phyloP scores from a whole-genome alignment of 1,140 invertebrate genomes.

The Rhyacophila brunnea region DNA sequence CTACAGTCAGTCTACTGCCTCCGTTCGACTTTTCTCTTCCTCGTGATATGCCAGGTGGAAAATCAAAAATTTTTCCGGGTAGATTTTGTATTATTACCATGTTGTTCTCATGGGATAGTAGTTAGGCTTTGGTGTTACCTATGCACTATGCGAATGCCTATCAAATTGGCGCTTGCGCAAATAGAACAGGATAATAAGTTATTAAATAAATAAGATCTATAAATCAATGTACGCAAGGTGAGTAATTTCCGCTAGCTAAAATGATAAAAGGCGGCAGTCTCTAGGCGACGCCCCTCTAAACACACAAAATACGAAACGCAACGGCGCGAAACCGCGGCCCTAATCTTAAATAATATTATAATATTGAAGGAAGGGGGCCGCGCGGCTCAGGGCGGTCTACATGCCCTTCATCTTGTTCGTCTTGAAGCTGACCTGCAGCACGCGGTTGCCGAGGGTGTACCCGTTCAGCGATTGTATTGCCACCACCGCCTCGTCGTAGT shows the following conservation, averaged over 20 bases:
- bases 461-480: constrained; percentile 98
- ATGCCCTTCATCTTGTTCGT: constrained; percentile 90
- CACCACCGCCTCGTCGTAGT: constrained; percentile 96
- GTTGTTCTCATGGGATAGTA: too few species aligned
- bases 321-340: constrained; percentile 1
- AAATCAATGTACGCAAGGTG: constrained; percentile 16
- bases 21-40: too few species aligned
- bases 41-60: too few species aligned
- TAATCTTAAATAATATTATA: constrained; percentile 13
- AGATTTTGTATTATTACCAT: too few species aligned
- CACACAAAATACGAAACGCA: constrained; percentile 17
- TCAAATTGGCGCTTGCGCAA: too few species aligned
- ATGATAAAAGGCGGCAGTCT: constrained; percentile 25
- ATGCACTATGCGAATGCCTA: too few species aligned
- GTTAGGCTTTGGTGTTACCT: too few species aligned
- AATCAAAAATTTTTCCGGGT: too few species aligned
- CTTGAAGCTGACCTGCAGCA: constrained; percentile 98
- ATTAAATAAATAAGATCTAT: constrained; percentile 16
- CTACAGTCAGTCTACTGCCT: too few species aligned
- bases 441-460: constrained; percentile 94
- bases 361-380: constrained; percentile 41
- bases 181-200: too few species aligned
- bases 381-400: constrained; percentile 56
- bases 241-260: constrained; percentile 26
- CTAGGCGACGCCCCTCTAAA: constrained; percentile 12